These are phyloP conservation scores for Eupithecia abbreviata DNA, from an alignment of 2,888 invertebrate genomes.

Conservation along the genomic window DNA sequence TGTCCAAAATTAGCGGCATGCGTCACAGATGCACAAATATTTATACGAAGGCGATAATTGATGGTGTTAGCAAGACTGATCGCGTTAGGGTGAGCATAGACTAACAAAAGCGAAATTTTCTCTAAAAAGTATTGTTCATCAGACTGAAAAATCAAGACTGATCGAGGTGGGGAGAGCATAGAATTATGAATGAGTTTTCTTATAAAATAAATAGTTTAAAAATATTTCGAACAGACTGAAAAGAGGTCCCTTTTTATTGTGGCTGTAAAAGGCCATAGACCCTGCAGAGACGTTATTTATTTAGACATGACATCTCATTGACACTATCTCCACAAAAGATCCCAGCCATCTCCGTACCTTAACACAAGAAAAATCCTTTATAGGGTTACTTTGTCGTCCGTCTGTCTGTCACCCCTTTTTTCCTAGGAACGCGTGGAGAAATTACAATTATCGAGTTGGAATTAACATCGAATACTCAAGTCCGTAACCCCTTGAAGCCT, in stretches of 20 bases:
- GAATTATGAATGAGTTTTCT: background rate
- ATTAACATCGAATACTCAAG: too few relatives aligned
- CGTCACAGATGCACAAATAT: conserved; percentile 48
- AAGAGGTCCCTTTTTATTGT: background rate
- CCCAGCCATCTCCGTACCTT: too few relatives aligned
- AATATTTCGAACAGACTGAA: background rate
- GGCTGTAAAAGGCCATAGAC: background rate
- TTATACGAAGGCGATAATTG: conserved; percentile 51
- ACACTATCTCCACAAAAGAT: too few relatives aligned
- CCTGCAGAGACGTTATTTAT: too few relatives aligned
- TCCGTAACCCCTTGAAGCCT: too few relatives aligned
- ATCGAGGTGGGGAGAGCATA: background rate
- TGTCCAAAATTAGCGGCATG: conserved; percentile 50
- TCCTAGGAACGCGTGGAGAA: too few relatives aligned
- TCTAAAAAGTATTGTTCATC: too few relatives aligned
- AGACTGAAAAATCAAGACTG: conserved; percentile 11
- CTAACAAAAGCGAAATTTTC: background rate
- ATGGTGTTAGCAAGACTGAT: conserved; percentile 37
- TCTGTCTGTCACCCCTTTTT: too few relatives aligned
- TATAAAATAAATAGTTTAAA: background rate
- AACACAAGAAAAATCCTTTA: too few relatives aligned
- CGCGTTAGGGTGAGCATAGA: background rate
- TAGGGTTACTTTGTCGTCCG: too few relatives aligned
- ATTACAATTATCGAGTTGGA: too few relatives aligned
- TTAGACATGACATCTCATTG: background rate